Evolutionary conservation across 2,797 vertebrate genomes (phyloP).

Genomic region (Sebastiscus albofasciatus): DNA sequence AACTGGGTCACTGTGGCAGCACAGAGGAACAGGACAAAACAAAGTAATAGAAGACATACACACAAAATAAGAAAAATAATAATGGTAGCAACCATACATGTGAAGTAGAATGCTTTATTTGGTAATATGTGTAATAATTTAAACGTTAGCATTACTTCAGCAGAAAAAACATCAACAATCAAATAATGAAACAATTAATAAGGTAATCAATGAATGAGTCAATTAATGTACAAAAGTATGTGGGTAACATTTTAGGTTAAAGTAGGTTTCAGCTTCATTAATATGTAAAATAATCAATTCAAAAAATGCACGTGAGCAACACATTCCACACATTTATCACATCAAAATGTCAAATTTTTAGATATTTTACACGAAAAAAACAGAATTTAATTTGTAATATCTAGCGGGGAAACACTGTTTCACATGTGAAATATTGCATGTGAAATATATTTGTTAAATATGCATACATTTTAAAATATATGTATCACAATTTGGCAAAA

Average conservation of each 20-base stretch:
- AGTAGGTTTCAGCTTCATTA: background rate
- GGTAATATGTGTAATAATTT: background rate
- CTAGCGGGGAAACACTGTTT: too few species aligned
- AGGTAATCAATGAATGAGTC: background rate
- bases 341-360: background rate
- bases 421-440: background rate
- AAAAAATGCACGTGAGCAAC: background rate
- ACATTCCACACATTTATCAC: background rate
- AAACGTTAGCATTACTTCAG: background rate
- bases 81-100: conserved; percentile 40
- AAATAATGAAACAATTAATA: background rate
- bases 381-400: too few species aligned
- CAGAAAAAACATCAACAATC: background rate
- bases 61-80: background rate
- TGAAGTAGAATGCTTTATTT: conserved; percentile 53
- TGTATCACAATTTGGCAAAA: background rate
- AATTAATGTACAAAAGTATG: background rate
- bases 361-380: background rate
- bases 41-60: background rate
- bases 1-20: conserved; percentile 46
- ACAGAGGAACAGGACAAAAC: conserved; percentile 10
- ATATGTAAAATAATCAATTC: background rate
- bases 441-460: background rate
- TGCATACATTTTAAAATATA: background rate
- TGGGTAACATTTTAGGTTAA: background rate